A percentile compares a stretch with the other conserved stretches of the same genome.
phyloP scores from a whole-genome alignment of 2,113 vertebrate species.

The Aphelocoma coerulescens region DNA sequence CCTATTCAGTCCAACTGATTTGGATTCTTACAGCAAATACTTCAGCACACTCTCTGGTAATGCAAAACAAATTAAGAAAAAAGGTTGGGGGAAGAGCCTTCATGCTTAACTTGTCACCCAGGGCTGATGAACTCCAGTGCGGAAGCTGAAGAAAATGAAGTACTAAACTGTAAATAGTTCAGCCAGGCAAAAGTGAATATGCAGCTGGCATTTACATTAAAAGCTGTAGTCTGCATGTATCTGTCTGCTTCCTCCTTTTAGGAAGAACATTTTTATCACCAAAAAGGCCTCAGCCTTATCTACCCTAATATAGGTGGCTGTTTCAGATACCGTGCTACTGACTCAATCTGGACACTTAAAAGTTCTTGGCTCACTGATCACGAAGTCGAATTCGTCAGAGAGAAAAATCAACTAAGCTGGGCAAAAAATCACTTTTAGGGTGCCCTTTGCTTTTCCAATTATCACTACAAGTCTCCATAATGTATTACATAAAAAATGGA shows the following conservation, averaged over 20 bases:
- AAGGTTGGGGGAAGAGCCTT: background rate
- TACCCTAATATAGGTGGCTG: background rate
- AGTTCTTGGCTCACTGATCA: background rate
- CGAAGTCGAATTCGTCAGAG: background rate
- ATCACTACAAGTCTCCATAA: background rate
- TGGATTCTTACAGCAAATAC: background rate
- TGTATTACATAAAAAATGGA: background rate
- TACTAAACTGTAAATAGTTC: background rate
- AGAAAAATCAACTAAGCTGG: background rate
- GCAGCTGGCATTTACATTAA: conserved; percentile 5
- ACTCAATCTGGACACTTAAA: background rate
- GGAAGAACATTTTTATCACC: background rate
- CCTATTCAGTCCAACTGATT: rapidly evolving
- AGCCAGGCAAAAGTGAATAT: background rate
- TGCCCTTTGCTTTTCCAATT: background rate
- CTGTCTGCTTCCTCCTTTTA: background rate
- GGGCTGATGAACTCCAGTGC: background rate
- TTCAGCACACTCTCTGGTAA: background rate
- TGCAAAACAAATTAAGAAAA: background rate
- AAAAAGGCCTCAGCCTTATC: background rate
- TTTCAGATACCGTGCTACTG: background rate
- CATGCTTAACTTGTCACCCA: background rate
- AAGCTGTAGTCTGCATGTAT: background rate
- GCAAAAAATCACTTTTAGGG: background rate
- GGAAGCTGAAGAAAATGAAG: background rate